Conservation (phyloP, 2,113 vertebrate species). For the Vulpes lagopus region DNA sequence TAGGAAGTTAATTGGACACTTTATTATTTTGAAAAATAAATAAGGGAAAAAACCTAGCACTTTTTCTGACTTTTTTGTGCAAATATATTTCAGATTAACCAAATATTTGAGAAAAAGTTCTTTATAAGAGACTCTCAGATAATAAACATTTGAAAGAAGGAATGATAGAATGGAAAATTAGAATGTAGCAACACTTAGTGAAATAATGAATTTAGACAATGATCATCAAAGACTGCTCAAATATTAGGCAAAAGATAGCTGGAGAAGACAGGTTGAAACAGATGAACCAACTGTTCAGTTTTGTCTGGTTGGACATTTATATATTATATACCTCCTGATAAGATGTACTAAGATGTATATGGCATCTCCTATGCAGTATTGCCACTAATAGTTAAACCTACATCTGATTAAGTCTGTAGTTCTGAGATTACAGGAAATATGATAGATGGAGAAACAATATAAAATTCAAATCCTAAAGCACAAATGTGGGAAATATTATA, state of each 20-base stretch:
- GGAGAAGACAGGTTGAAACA: not conserved
- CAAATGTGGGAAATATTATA: not conserved
- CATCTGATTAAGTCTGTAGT: not conserved
- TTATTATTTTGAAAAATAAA: constrained; percentile 27
- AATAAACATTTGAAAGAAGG: not conserved
- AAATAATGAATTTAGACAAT: constrained; percentile 11
- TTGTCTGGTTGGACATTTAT: not conserved
- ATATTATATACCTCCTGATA: not conserved
- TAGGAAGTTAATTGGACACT: not conserved
- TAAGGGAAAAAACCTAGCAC: not conserved
- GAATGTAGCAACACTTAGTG: not conserved
- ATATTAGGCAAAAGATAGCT: not conserved
- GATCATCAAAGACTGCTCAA: not conserved
- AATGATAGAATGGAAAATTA: not conserved
- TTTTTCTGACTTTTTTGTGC: not conserved
- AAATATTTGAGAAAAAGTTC: not conserved
- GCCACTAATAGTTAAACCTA: not conserved
- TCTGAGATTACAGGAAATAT: not conserved
- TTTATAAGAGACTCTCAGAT: not conserved
- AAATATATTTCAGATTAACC: not conserved
- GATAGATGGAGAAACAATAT: not conserved
- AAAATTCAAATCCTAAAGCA: not conserved
- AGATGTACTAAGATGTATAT: not conserved
- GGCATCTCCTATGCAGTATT: not conserved
- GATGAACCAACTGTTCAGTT: not conserved